Conservation (phyloP, 2,888 invertebrate species). For the Phyllotreta striolata region DNA sequence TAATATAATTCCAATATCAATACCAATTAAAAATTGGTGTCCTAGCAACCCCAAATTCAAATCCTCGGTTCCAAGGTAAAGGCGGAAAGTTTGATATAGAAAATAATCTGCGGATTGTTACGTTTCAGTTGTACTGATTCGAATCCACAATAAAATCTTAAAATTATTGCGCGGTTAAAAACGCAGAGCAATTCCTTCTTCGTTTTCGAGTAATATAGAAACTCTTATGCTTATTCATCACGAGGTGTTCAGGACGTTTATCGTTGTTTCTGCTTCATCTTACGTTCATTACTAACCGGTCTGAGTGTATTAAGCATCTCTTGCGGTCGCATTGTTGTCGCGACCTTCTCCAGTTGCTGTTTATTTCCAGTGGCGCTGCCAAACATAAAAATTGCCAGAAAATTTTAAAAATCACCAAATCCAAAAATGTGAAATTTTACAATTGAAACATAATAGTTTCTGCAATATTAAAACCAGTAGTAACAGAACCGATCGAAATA, state of each 20-base stretch:
- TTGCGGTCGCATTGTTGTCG: constrained; percentile 57
- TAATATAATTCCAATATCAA: constrained; percentile 31
- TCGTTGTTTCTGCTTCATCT: constrained; percentile 61
- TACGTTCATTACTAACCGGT: constrained; percentile 58
- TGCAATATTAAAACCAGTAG: no score
- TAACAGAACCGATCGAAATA: no score
- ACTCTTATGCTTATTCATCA: constrained; percentile 58
- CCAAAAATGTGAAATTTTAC: no score
- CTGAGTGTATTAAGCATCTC: constrained; percentile 59
- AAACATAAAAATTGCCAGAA: neutral
- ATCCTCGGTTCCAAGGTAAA: constrained; percentile 7
- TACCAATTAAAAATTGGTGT: constrained; percentile 29
- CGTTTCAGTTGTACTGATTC: constrained; percentile 4
- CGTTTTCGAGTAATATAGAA: neutral
- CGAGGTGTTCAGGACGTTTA: constrained; percentile 60
- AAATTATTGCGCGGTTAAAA: no score
- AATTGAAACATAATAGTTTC: no score
- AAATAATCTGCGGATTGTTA: constrained; percentile 15
- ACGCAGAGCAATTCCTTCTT: no score
- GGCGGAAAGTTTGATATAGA: constrained; percentile 3
- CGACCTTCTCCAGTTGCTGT: constrained; percentile 48
- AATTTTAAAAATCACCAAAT: no score
- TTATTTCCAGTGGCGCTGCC: constrained; percentile 28
- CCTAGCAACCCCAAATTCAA: constrained; percentile 26
- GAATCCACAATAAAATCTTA: neutral